Conservation (phyloP, 2,797 vertebrate species). For the Peromyscus nudipes region DNA sequence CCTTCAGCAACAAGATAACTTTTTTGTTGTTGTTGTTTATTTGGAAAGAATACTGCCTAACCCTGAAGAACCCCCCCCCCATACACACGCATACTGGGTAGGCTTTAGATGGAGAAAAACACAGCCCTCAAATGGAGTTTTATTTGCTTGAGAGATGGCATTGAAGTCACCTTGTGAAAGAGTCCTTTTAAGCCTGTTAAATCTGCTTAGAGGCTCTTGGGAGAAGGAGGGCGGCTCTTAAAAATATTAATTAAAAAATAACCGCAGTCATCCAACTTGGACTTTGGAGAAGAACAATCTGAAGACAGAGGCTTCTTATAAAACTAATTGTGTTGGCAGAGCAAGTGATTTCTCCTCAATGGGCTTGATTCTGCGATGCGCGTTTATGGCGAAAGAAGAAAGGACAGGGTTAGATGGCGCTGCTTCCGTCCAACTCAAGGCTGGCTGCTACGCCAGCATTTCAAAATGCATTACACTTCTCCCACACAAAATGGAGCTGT, state of each 20-base stretch:
- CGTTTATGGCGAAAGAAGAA: constrained; percentile 9
- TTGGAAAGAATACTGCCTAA: neutral
- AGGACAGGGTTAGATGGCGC: constrained; percentile 45
- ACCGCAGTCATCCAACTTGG: constrained; percentile 67
- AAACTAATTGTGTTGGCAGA: constrained; percentile 82
- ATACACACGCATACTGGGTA: neutral
- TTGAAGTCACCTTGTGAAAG: constrained; percentile 38
- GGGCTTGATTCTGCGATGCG: constrained; percentile 72
- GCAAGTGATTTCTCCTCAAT: constrained; percentile 72
- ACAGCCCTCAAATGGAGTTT: constrained; percentile 6
- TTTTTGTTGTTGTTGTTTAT: neutral
- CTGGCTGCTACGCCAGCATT: neutral
- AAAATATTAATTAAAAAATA: constrained; percentile 79
- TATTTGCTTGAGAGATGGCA: constrained; percentile 5
- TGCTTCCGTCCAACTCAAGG: constrained; percentile 20
- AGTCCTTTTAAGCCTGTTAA: constrained; percentile 68
- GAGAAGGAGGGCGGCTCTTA: constrained; percentile 58
- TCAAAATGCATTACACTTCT: neutral
- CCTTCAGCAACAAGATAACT: constrained; percentile 40
- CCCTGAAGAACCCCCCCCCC: neutral
- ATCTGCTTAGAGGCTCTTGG: constrained; percentile 67
- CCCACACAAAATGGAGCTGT: constrained; percentile 9
- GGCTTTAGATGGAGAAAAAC: neutral
- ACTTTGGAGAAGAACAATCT: constrained; percentile 83
- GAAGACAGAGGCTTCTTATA: constrained; percentile 74